These are phyloP conservation scores for Cylindroiulus punctatus DNA, from an alignment of 2,888 invertebrate genomes.

Conservation along the genomic window DNA sequence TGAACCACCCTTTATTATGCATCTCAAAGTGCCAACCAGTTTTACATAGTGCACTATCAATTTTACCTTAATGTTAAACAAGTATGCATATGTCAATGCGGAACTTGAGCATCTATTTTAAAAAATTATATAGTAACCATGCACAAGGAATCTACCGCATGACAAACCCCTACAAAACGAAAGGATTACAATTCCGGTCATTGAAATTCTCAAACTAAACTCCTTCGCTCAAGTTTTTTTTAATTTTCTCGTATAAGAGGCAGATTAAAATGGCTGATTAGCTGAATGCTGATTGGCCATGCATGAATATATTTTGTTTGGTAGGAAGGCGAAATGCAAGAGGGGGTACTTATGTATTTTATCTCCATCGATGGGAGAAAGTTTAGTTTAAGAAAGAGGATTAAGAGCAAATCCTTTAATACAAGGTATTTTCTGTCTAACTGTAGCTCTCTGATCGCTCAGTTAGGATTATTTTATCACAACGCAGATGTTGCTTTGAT, in stretches of 20 bases:
- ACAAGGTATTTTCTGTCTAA: slow-evolving; percentile 51
- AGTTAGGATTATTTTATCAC: slow-evolving; percentile 52
- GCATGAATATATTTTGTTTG: slow-evolving; percentile 42
- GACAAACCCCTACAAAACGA: neutral
- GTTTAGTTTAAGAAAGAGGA: slow-evolving; percentile 52
- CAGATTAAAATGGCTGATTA: slow-evolving; percentile 39
- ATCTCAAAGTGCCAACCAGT: too few species aligned
- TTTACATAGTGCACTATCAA: neutral
- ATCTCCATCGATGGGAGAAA: slow-evolving; percentile 48
- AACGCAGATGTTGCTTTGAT: slow-evolving; percentile 49
- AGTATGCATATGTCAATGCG: too few species aligned
- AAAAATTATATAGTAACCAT: neutral
- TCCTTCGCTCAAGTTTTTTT: neutral
- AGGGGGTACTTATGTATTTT: slow-evolving; percentile 27
- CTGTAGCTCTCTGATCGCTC: slow-evolving; percentile 48
- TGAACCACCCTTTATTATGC: too few species aligned
- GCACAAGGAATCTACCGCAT: neutral
- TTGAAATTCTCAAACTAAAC: slow-evolving; percentile 19
- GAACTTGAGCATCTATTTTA: too few species aligned
- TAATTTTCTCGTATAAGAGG: neutral
- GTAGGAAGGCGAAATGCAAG: neutral
- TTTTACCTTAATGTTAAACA: neutral
- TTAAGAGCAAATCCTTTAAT: slow-evolving; percentile 50
- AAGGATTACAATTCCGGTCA: slow-evolving; percentile 42
- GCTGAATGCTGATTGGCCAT: slow-evolving; percentile 4